Conservation (phyloP, 2,888 invertebrate genomes). For the Ceriagrion tenellum region DNA sequence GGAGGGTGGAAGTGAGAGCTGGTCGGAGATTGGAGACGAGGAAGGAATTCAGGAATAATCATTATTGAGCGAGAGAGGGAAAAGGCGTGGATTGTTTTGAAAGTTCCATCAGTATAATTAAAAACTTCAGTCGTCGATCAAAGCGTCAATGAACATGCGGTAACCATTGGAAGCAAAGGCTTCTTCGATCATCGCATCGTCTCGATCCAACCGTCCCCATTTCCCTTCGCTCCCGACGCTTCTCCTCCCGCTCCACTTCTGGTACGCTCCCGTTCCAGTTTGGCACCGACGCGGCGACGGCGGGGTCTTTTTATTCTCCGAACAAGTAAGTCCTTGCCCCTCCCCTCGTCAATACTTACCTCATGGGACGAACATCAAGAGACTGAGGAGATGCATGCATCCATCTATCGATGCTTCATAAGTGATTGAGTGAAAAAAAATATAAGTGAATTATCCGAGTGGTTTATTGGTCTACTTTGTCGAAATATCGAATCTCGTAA, state of each 20-base stretch:
- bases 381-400: background rate
- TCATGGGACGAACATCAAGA: background rate
- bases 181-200: constrained; percentile 8
- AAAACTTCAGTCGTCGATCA: constrained; percentile 65
- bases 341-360: background rate
- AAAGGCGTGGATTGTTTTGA: constrained; percentile 51
- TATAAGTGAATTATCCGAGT: background rate
- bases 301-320: background rate
- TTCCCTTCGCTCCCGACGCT: background rate
- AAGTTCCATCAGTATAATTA: constrained; percentile 67
- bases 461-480: constrained; percentile 42
- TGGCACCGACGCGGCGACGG: background rate
- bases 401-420: background rate
- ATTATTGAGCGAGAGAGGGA: constrained; percentile 50
- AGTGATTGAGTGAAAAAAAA: constrained; percentile 15
- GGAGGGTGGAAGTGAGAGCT: background rate
- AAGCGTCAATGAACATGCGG: constrained; percentile 66
- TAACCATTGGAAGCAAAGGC: constrained; percentile 49
- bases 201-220: background rate
- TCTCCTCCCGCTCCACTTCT: background rate
- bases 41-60: constrained; percentile 59
- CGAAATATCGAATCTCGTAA: background rate
- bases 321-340: background rate
- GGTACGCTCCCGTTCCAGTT: background rate
- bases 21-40: background rate